Percentiles rank a stretch among this genome's conserved stretches.
phyloP scores from a whole-genome alignment of 2,113 vertebrate species.

The Crotophaga sulcirostris region DNA sequence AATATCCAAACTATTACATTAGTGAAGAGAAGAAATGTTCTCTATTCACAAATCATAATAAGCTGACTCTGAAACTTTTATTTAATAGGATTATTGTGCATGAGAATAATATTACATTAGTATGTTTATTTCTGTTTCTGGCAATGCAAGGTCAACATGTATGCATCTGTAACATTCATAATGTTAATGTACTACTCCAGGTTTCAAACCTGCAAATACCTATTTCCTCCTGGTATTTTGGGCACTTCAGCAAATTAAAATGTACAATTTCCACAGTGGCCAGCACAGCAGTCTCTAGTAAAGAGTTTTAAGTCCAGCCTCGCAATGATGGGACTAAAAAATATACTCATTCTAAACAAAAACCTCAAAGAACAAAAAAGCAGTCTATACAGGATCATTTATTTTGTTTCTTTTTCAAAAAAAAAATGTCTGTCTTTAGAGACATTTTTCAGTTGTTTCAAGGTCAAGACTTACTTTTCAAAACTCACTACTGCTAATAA shows the following conservation, averaged over 20 bases:
- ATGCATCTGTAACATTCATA: not conserved
- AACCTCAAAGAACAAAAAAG: not conserved
- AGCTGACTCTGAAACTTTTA: conserved; percentile 24
- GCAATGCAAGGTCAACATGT: not conserved
- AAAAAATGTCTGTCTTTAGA: too few species aligned
- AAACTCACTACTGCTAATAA: not conserved
- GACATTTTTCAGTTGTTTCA: not conserved
- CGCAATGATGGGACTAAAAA: not conserved
- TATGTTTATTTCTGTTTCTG: not conserved
- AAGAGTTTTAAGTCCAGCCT: not conserved
- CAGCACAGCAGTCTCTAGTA: not conserved
- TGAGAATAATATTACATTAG: not conserved
- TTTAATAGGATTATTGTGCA: conserved; percentile 28
- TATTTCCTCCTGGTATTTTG: not conserved
- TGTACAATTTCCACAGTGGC: not conserved
- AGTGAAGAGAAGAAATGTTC: not conserved
- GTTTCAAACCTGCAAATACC: not conserved
- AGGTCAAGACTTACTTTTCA: not conserved
- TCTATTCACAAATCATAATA: not conserved
- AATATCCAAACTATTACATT: not conserved
- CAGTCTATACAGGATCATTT: not conserved
- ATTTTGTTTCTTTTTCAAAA: not conserved
- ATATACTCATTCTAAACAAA: not conserved
- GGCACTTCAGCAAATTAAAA: not conserved
- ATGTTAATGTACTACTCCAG: not conserved